A percentile compares a stretch with the other conserved stretches of the same genome.
phyloP scores from a whole-genome alignment of 2,888 invertebrate genomes.

The Halictus ligatus region DNA sequence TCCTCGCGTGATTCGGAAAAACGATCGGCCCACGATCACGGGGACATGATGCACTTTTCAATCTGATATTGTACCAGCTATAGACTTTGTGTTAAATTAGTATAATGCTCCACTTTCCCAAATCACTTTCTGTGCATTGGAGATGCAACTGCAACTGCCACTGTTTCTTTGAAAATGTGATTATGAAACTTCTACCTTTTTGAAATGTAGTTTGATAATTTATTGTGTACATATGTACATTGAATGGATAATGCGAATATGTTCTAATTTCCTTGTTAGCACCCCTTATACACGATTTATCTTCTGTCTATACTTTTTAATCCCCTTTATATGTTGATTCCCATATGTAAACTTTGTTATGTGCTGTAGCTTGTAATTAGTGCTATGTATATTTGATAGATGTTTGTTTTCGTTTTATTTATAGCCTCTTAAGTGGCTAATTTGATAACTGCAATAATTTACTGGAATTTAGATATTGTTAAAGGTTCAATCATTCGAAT shows the following conservation, averaged over 20 bases:
- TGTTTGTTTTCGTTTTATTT: not conserved
- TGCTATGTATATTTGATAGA: not conserved
- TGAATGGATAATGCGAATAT: not conserved
- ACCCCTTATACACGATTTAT: not conserved
- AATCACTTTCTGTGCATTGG: slow-evolving; percentile 42
- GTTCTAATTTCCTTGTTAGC: not conserved
- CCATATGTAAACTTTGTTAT: not conserved
- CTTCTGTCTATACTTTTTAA: not conserved
- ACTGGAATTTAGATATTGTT: not conserved
- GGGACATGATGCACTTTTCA: slow-evolving; percentile 6
- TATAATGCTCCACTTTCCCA: slow-evolving; percentile 59
- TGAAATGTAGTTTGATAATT: slow-evolving; percentile 32
- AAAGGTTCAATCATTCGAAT: not conserved
- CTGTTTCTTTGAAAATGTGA: not conserved
- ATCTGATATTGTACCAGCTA: not conserved
- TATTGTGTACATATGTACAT: not conserved
- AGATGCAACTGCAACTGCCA: slow-evolving; percentile 38
- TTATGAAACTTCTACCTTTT: not conserved
- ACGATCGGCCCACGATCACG: slow-evolving; percentile 21
- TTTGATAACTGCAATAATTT: not conserved
- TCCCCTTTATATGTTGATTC: not conserved
- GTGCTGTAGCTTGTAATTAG: not conserved
- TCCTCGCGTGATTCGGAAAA: slow-evolving; percentile 26
- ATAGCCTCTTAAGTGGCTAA: not conserved
- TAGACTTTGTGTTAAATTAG: slow-evolving; percentile 53